phyloP scores from a whole-genome alignment of 2,888 invertebrate genomes.

The Mantis religiosa region DNA sequence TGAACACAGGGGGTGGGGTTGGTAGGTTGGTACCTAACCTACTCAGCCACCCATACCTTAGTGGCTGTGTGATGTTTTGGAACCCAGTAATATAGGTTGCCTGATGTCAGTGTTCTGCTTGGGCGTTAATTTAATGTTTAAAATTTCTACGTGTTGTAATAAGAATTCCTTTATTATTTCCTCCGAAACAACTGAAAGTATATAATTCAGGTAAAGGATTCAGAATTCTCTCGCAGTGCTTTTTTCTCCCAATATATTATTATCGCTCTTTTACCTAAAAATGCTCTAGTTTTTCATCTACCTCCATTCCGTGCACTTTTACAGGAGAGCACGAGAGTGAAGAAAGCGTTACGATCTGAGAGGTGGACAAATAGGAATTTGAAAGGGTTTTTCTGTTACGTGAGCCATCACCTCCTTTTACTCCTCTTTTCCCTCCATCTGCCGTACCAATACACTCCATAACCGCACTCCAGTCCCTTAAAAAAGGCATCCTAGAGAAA shows the following conservation, averaged over 20 bases:
- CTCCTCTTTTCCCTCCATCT: background rate
- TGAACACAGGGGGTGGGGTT: too few species aligned
- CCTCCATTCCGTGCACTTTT: background rate
- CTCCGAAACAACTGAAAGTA: too few species aligned
- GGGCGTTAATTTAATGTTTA: too few species aligned
- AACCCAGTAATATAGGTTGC: too few species aligned
- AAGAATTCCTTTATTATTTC: too few species aligned
- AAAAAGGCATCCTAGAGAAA: background rate
- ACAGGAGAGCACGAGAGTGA: background rate
- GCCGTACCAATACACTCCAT: background rate
- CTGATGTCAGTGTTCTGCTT: too few species aligned
- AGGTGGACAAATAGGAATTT: constrained; percentile 11
- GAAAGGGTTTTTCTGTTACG: constrained; percentile 19
- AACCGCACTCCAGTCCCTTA: background rate
- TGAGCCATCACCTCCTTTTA: background rate
- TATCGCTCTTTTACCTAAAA: background rate
- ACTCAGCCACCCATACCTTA: too few species aligned
- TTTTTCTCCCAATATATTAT: background rate
- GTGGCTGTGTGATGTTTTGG: too few species aligned
- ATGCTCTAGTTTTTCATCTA: background rate
- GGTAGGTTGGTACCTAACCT: too few species aligned
- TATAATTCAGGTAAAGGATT: too few species aligned
- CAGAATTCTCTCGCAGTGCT: too few species aligned
- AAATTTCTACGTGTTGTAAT: too few species aligned
- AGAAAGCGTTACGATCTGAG: background rate